Conservation (phyloP, 2,888 invertebrate species). For the Hipparchia semele region DNA sequence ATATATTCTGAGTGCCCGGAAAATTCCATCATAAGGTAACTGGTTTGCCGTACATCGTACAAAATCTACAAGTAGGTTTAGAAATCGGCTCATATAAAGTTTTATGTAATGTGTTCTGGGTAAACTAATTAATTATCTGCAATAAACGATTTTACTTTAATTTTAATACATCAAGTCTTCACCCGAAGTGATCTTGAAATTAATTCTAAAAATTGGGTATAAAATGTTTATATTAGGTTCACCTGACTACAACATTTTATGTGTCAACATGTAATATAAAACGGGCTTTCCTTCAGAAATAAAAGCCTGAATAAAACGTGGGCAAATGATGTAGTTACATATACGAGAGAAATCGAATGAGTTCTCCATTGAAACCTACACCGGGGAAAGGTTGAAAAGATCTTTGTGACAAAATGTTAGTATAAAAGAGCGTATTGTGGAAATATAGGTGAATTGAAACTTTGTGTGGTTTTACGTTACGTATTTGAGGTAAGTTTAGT, state of each 20-base stretch:
- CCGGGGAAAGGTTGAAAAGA: constrained; percentile 39
- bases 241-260: constrained; percentile 33
- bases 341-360: constrained; percentile 42
- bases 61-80: no score
- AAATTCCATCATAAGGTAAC: no score
- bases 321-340: constrained; percentile 41
- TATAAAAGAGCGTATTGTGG: constrained; percentile 32
- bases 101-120: no score
- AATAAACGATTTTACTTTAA: no score
- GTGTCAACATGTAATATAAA: constrained; percentile 34
- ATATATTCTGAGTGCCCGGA: no score
- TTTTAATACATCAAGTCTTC: not conserved
- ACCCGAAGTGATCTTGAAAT: constrained; percentile 1
- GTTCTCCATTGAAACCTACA: constrained; percentile 39
- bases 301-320: constrained; percentile 41
- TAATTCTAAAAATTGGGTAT: constrained; percentile 20
- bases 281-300: constrained; percentile 36
- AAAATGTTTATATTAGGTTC: constrained; percentile 24
- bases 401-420: constrained; percentile 41
- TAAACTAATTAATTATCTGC: no score
- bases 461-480: constrained; percentile 16
- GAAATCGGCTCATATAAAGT: no score
- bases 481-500: not conserved
- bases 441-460: constrained; percentile 26
- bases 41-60: no score